Evolutionary conservation across 1,140 invertebrate species (phyloP).

Genomic region (Streblospio benedicti): DNA sequence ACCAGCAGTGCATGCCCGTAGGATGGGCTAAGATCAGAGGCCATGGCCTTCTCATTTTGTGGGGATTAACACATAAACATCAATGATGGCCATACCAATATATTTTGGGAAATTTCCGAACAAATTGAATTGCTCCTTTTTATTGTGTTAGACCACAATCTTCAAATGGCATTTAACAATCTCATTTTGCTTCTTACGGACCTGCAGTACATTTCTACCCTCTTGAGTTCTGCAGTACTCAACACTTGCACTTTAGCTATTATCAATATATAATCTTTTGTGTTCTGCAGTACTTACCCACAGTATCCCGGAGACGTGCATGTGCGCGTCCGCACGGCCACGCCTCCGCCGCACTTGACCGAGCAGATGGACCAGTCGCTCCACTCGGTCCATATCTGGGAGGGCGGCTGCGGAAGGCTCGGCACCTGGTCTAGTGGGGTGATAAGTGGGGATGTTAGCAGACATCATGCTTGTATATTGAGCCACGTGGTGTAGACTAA

Average conservation of each 20-base stretch:
- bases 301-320: slow-evolving; percentile 3
- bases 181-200: not conserved
- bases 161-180: not conserved
- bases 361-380: slow-evolving; percentile 8
- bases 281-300: not conserved
- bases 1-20: too few relatives aligned
- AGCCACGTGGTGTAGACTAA: not conserved
- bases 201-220: not conserved
- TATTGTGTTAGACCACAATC: not conserved
- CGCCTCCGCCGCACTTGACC: slow-evolving; percentile 8
- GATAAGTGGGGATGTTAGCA: not conserved
- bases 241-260: not conserved
- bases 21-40: too few relatives aligned
- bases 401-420: not conserved
- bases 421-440: not conserved
- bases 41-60: too few relatives aligned
- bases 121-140: not conserved
- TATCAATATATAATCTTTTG: not conserved
- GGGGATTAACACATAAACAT: too few relatives aligned
- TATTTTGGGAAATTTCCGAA: too few relatives aligned
- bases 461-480: not conserved
- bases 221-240: not conserved
- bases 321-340: slow-evolving; percentile 1
- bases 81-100: too few relatives aligned
- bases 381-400: slow-evolving; percentile 12